Percentiles rank a stretch among this genome's conserved stretches.
Conservation (phyloP, 2,888 invertebrate species). For the Temnothorax rugatulus region DNA sequence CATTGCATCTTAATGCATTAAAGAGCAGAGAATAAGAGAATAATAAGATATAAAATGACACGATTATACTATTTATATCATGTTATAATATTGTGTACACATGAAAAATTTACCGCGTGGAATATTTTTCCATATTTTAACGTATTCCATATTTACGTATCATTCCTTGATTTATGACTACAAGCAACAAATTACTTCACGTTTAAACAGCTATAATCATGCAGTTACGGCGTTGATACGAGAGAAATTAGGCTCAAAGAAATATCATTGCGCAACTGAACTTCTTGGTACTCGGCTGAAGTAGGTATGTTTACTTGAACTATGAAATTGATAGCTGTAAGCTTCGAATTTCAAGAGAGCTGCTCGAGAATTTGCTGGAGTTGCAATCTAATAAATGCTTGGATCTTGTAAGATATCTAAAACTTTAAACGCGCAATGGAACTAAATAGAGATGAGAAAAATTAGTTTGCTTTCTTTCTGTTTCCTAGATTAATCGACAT, state of each 20-base stretch:
- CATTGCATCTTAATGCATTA: not conserved
- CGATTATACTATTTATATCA: not conserved
- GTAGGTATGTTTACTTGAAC: constrained; percentile 50
- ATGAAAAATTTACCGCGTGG: not conserved
- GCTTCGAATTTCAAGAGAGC: constrained; percentile 59
- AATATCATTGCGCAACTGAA: constrained; percentile 17
- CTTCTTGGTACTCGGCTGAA: constrained; percentile 44
- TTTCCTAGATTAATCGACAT: not conserved
- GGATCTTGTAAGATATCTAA: constrained; percentile 44
- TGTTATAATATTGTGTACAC: not conserved
- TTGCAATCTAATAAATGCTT: constrained; percentile 59
- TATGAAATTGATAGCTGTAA: constrained; percentile 51
- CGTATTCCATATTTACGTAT: not conserved
- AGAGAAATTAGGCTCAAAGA: constrained; percentile 16
- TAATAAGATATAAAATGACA: not conserved
- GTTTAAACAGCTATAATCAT: constrained; percentile 8
- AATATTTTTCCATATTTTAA: not conserved
- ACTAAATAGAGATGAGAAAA: constrained; percentile 17
- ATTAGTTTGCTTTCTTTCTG: not conserved
- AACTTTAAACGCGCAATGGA: constrained; percentile 32
- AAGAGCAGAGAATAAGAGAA: no score
- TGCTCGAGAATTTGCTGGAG: constrained; percentile 52
- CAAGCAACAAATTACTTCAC: not conserved
- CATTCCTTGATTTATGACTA: not conserved
- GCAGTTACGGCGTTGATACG: not conserved